Evolutionary conservation across 2,888 invertebrate species (phyloP).

Genomic region (Chymomyza fuscimana): DNA sequence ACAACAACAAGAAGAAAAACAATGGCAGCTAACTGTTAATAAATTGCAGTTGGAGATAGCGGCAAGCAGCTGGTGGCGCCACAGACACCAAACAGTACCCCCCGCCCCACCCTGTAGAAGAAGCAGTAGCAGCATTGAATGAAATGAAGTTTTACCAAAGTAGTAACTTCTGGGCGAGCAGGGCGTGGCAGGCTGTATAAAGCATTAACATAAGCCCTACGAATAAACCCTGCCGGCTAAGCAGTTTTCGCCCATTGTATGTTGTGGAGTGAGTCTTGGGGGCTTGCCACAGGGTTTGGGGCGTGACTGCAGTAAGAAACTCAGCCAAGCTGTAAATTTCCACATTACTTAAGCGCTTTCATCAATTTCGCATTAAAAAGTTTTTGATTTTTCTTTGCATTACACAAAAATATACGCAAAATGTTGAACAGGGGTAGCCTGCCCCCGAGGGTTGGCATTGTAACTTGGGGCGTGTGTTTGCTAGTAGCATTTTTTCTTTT

Average conservation of each 20-base stretch:
- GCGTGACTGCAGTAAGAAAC: conserved; percentile 20
- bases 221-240: background rate
- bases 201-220: conserved; percentile 34
- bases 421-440: background rate
- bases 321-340: conserved; percentile 38
- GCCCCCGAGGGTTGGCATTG: background rate
- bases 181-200: conserved; percentile 48
- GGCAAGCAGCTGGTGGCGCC: conserved; percentile 63
- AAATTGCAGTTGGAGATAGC: conserved; percentile 69
- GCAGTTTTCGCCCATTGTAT: conserved; percentile 3
- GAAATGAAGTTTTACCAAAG: conserved; percentile 35
- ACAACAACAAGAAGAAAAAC: conserved; percentile 50
- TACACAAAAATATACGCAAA: background rate
- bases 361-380: conserved; percentile 38
- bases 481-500: background rate
- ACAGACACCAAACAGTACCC: conserved; percentile 40
- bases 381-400: conserved; percentile 16
- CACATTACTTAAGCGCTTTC: conserved; percentile 34
- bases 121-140: conserved; percentile 8
- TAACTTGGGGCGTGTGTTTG: background rate
- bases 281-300: background rate
- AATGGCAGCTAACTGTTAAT: conserved; percentile 69
- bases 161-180: conserved; percentile 33
- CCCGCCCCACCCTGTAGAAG: background rate
- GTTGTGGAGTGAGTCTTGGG: background rate